Percentiles rank a stretch among this genome's conserved stretches.
Evolutionary conservation across 2,797 vertebrate species (phyloP).

Genomic region (Sus cebifrons): DNA sequence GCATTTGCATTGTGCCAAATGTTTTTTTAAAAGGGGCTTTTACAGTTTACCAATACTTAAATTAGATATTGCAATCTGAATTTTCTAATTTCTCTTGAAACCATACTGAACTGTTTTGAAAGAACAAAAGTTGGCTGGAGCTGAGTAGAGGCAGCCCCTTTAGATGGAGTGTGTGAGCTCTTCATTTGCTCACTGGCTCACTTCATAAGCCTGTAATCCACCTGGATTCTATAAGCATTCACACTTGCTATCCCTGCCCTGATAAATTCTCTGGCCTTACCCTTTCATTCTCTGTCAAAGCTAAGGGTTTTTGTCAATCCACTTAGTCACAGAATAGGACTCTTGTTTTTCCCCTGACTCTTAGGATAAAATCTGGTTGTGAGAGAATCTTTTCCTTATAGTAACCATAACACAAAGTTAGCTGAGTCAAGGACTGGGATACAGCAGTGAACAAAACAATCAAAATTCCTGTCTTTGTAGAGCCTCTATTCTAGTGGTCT

Average conservation of each 20-base stretch:
- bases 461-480: not conserved
- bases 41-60: slow-evolving; percentile 54
- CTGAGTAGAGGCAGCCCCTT: slow-evolving; percentile 6
- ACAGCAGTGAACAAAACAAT: not conserved
- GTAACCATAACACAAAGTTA: not conserved
- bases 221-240: slow-evolving; percentile 26
- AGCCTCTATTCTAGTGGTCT: not conserved
- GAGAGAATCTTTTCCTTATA: not conserved
- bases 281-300: not conserved
- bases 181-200: not conserved
- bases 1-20: not conserved
- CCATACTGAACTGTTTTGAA: not conserved
- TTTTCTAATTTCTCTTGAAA: slow-evolving; percentile 50
- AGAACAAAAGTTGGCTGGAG: slow-evolving; percentile 17
- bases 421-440: not conserved
- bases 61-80: not conserved
- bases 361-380: slow-evolving; percentile 31
- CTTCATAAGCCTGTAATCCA: not conserved
- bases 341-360: not conserved
- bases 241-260: not conserved
- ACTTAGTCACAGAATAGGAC: not conserved
- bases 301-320: not conserved
- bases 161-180: not conserved
- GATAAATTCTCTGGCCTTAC: slow-evolving; percentile 27
- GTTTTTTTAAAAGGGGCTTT: not conserved